These are phyloP conservation scores for Aphelocoma coerulescens DNA, from an alignment of 2,113 vertebrate genomes.

Conservation along the genomic window DNA sequence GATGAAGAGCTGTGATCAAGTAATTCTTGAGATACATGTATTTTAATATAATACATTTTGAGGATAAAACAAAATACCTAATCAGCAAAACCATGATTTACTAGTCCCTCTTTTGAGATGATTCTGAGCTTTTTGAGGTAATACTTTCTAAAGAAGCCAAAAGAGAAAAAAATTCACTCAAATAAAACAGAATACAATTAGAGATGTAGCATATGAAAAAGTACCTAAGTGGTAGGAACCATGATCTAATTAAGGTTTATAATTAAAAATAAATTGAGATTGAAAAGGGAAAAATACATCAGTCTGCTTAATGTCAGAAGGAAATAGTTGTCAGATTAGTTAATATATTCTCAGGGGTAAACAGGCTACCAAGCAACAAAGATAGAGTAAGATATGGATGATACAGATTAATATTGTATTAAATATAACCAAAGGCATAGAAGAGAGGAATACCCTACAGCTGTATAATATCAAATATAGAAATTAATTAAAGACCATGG, in stretches of 20 bases:
- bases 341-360: slow-evolving; percentile 25
- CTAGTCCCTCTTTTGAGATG: not conserved
- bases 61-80: slow-evolving; percentile 22
- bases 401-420: not conserved
- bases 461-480: not conserved
- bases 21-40: not conserved
- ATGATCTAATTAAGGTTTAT: slow-evolving; percentile 60
- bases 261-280: slow-evolving; percentile 61
- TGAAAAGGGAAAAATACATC: slow-evolving; percentile 45
- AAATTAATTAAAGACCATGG: not conserved
- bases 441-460: not conserved
- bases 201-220: slow-evolving; percentile 36
- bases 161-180: not conserved
- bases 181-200: slow-evolving; percentile 10
- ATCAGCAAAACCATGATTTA: not conserved
- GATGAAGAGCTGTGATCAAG: not conserved
- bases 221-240: slow-evolving; percentile 27
- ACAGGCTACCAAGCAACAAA: not conserved
- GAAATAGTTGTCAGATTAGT: slow-evolving; percentile 35
- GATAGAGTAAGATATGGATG: not conserved
- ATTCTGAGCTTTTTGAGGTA: slow-evolving; percentile 15
- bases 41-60: not conserved
- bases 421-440: not conserved
- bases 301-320: slow-evolving; percentile 35
- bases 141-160: not conserved